Evolutionary conservation across 2,797 vertebrate genomes (phyloP).

Genomic region (Phrynocephalus vlangalii): DNA sequence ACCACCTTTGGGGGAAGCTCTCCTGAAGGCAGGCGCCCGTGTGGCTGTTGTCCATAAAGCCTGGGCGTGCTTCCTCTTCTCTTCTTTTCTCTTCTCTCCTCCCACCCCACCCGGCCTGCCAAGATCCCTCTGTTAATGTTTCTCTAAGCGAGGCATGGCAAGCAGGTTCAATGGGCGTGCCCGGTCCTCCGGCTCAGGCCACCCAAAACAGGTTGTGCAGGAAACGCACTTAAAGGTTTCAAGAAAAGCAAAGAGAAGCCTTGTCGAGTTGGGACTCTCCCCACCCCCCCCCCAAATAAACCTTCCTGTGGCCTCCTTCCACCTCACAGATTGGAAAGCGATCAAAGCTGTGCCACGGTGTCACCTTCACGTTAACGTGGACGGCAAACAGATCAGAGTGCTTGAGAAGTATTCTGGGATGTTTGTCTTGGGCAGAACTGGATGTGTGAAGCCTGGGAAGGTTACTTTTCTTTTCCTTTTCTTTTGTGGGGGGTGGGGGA

Average conservation of each 20-base stretch:
- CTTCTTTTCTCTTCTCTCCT: no score
- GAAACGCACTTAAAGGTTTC: conserved; percentile 17
- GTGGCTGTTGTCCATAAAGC: conserved; percentile 51
- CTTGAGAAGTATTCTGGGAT: no score
- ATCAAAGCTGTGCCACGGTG: neutral
- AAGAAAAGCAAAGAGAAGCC: neutral
- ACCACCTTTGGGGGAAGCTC: conserved; percentile 1
- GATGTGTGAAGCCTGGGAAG: no score
- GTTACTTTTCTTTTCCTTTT: no score
- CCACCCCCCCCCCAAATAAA: no score
- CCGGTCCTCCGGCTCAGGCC: conserved; percentile 8
- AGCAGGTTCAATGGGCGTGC: conserved; percentile 58
- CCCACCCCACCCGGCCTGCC: neutral
- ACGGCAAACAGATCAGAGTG: neutral
- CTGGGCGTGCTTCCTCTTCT: conserved; percentile 39
- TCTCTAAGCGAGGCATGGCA: conserved; percentile 47
- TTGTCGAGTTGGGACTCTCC: neutral
- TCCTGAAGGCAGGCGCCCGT: conserved; percentile 52
- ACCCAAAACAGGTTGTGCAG: conserved; percentile 68
- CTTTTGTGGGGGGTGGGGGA: no score
- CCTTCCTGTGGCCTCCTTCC: neutral
- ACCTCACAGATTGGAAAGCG: conserved; percentile 1
- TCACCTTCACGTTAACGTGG: neutral
- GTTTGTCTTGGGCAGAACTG: no score
- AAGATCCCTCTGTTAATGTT: conserved; percentile 57